Evolutionary conservation across 2,888 invertebrate species (phyloP), one percentile per base, ranked within the genome.

Genomic region (Thumatha senex): DNA sequence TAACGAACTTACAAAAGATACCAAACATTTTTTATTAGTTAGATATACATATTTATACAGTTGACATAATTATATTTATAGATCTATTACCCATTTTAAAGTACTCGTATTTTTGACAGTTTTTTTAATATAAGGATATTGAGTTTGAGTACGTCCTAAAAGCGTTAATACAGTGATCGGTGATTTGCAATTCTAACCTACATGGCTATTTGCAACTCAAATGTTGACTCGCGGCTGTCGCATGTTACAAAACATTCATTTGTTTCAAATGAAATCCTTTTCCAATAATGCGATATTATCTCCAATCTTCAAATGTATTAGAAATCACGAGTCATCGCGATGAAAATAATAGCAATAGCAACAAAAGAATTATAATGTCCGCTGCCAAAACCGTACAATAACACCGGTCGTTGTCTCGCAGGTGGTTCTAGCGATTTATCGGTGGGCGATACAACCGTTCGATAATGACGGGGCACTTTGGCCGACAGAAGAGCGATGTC

Each of bases 291-390:
- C 60, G 71, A 76, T 76, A 69, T 72, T 78, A 81, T 82, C 81
- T 72, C 47, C 58, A 68, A 80, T 78, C 78, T 72, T 63, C 69
- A 67, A 74, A 76, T 69, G 74, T 68, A 73, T 65, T 62, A 68
- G 74, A 79, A 82, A 79, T 70, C 64, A 75, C 81, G 60, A 88
- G 82, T 88, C 87, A 89, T 86, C 80, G 70, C 76, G 69, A 66
- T 71, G 80, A 78, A 84, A 86, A 88, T 87, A 86, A 87, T 86
- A 80, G 83, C 78, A 79, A 82, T 77, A 72, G 74, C 70, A 82
- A 89, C 88, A 89, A 89, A 86, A 86, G 89, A 88, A 86, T 86
- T 84, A 86, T 79, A 86, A 84, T 81, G 85, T 81, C 74, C 74
- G 78, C 78, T 84, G 86, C 84, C 86, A 85, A 88, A 88, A 82